These are phyloP conservation scores for Paedocypris sp. DNA, from an alignment of 2,113 vertebrate genomes.

Conservation along the genomic window DNA sequence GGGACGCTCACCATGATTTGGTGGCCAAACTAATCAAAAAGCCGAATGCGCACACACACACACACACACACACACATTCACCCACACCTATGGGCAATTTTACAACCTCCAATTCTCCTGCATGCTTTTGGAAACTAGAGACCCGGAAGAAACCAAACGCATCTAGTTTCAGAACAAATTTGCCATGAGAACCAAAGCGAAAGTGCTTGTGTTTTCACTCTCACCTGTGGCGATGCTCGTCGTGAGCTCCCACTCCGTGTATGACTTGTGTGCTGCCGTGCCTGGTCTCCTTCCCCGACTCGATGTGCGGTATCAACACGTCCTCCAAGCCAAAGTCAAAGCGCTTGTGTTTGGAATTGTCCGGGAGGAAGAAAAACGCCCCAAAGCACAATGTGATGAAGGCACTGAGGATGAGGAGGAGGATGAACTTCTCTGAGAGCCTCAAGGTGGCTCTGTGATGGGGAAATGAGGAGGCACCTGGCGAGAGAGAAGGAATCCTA, in stretches of 20 bases:
- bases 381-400: slow-evolving; percentile 98
- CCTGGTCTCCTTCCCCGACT: slow-evolving; percentile 76
- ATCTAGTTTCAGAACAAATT: too few relatives aligned
- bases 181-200: too few relatives aligned
- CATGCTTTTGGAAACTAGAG: too few relatives aligned
- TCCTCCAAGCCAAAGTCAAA: slow-evolving; percentile 95
- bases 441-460: slow-evolving; percentile 91
- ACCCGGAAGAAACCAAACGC: too few relatives aligned
- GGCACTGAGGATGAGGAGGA: slow-evolving; percentile 98
- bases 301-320: slow-evolving; percentile 91
- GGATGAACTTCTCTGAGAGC: slow-evolving; percentile 97
- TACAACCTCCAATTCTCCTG: too few relatives aligned
- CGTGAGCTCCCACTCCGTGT: slow-evolving; percentile 79
- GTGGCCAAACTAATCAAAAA: too few relatives aligned
- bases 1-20: too few relatives aligned
- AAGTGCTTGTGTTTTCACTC: too few relatives aligned
- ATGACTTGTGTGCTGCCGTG: slow-evolving; percentile 74
- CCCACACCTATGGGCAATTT: too few relatives aligned
- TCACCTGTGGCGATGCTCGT: slow-evolving; percentile 87
- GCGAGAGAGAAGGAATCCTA: slow-evolving; percentile 79
- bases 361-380: slow-evolving; percentile 97
- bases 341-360: slow-evolving; percentile 96
- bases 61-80: too few relatives aligned
- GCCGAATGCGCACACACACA: too few relatives aligned
- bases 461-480: slow-evolving; percentile 81